phyloP scores from a whole-genome alignment of 2,113 vertebrate species.

The Enhydra lutris region DNA sequence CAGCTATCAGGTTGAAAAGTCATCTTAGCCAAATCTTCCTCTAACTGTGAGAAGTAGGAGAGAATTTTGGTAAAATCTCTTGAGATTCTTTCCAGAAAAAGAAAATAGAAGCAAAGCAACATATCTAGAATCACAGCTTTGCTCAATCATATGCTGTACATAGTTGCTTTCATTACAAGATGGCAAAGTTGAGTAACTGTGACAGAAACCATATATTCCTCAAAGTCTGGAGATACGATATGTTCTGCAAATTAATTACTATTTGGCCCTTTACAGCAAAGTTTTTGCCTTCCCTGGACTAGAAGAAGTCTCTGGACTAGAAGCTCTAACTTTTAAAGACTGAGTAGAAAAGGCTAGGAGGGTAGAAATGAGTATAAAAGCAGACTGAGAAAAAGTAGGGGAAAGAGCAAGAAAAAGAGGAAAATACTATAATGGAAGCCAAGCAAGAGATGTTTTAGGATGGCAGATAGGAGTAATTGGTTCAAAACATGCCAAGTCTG shows the following conservation, averaged over 20 bases:
- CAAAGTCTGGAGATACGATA: not conserved
- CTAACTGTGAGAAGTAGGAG: not conserved
- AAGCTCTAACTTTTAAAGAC: not conserved
- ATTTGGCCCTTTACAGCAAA: not conserved
- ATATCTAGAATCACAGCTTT: not conserved
- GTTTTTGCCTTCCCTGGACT: not conserved
- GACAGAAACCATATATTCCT: not conserved
- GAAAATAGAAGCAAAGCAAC: not conserved
- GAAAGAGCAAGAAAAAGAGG: not conserved
- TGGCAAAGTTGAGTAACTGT: not conserved
- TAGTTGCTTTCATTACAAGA: not conserved
- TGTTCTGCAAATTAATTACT: not conserved
- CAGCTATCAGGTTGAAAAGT: not conserved
- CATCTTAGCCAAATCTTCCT: not conserved
- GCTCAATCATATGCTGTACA: not conserved
- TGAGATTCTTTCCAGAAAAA: not conserved
- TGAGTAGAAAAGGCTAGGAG: not conserved
- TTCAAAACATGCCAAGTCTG: not conserved
- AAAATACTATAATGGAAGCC: not conserved
- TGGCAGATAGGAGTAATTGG: not conserved
- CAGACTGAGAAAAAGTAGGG: not conserved
- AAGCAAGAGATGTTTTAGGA: not conserved
- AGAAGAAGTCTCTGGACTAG: not conserved
- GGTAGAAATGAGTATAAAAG: not conserved
- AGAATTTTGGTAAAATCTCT: not conserved